Evolutionary conservation across 2,113 vertebrate genomes (phyloP), one percentile per base, ranked within the genome.

Genomic region (Rhabdornis inornatus): DNA sequence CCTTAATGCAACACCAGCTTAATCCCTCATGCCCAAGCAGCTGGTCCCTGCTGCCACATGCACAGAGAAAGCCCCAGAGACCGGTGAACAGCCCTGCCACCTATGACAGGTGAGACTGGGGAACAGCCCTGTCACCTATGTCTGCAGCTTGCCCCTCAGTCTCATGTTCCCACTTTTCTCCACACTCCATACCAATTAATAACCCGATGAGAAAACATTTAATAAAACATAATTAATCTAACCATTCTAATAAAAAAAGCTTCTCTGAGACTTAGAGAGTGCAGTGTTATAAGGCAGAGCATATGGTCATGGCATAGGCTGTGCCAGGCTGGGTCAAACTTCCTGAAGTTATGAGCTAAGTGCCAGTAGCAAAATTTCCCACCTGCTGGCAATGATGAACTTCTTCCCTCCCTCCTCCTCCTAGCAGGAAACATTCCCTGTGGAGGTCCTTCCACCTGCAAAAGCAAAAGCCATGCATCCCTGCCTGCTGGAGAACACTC

Each of bases 11-110:
- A 40, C 19, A 37, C 3, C 1, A 2, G 4, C 71, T 25, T 8
- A 0, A 10, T 5, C 1, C 7, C 33, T 16, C 1, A 0, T 9
- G 27, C 19, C 39, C 68, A 56, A 4, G 40, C 0, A 4, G 69
- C 39, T 66, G 42, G 21, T 52, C 12, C 45, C 25, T n/a, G 52
- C 33, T 64, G 35, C 37, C 44, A n/a, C 0, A 2, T 44, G 59
- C 52, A 71, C 42, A 37, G 17, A n/a, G 60, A 23, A 87, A 45
- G 2, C 21, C n/a, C 33, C 50, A 59, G 0, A 0, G 5, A 35
- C 17, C 44, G 49, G 2, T 45, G 53, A 86, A 68, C 1, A 2
- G 10, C 9, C 30, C 20, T 7, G 7, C 10, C 28, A 27, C 37
- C 56, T 10, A 3, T 0, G 0, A 40, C 39, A 40, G 39, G 39